phyloP scores from a whole-genome alignment of 2,113 vertebrate genomes.

The Cyanistes caeruleus region DNA sequence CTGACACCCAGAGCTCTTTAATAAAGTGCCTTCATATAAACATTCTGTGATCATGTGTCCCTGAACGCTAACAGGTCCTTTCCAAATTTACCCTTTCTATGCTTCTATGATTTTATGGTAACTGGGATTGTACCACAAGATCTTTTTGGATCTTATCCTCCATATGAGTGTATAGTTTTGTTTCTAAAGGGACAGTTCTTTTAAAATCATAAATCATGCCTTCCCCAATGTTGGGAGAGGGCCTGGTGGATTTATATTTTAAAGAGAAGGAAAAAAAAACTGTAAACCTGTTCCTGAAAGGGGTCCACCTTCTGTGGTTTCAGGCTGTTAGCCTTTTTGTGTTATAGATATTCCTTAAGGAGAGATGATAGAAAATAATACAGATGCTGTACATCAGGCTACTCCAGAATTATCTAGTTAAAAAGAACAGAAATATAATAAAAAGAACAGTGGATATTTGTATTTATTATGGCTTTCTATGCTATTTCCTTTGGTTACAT shows the following conservation, averaged over 20 bases:
- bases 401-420: background rate
- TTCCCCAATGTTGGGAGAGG: background rate
- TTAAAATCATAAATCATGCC: background rate
- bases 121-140: background rate
- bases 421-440: background rate
- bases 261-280: background rate
- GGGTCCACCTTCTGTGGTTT: background rate
- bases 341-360: background rate
- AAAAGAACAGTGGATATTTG: background rate
- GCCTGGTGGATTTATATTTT: background rate
- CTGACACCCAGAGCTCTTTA: too few relatives aligned
- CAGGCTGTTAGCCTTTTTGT: background rate
- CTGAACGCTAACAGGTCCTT: background rate
- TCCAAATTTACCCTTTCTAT: background rate
- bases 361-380: background rate
- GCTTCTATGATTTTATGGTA: background rate
- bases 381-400: background rate
- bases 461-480: background rate
- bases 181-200: background rate
- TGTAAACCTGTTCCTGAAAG: fast-evolving
- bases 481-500: background rate
- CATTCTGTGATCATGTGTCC: too few relatives aligned
- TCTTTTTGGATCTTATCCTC: background rate
- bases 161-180: background rate
- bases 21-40: too few relatives aligned